Conservation (phyloP, 2,797 vertebrate species). For the Hephaestus fuliginosus region DNA sequence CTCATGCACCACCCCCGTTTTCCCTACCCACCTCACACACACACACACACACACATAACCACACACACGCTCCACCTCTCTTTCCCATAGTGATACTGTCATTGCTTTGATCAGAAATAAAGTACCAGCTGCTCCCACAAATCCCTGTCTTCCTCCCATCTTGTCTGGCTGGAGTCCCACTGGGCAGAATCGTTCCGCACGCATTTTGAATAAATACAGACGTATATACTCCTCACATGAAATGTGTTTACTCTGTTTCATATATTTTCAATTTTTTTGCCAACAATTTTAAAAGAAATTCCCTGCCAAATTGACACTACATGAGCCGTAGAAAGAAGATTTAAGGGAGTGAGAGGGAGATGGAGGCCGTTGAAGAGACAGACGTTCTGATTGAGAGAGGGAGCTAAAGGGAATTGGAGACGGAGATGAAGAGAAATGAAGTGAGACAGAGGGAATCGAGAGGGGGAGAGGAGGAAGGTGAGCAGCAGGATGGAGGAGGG, state of each 20-base stretch:
- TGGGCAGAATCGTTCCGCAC: constrained; percentile 57
- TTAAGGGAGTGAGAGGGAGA: constrained; percentile 52
- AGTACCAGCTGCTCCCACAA: constrained; percentile 78
- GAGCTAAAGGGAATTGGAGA: constrained; percentile 82
- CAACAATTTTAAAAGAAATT: constrained; percentile 50
- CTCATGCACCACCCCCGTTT: not conserved
- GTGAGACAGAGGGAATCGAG: constrained; percentile 75
- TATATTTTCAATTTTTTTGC: constrained; percentile 49
- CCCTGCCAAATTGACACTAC: constrained; percentile 67
- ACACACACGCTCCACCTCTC: constrained; percentile 25
- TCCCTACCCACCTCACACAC: not conserved
- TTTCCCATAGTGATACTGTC: constrained; percentile 69
- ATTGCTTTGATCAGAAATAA: constrained; percentile 83
- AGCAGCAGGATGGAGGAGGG: constrained; percentile 36
- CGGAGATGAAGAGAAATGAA: constrained; percentile 85
- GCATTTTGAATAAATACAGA: constrained; percentile 52
- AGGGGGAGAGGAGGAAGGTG: constrained; percentile 43
- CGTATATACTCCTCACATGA: constrained; percentile 28
- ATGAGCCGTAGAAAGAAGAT: constrained; percentile 64
- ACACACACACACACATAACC: not conserved
- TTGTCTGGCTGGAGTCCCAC: constrained; percentile 52
- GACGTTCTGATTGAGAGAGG: constrained; percentile 75
- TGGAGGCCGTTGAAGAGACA: constrained; percentile 65
- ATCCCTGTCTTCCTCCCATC: constrained; percentile 68
- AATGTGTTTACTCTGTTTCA: constrained; percentile 43